Percentiles rank a stretch among this genome's conserved stretches.
Evolutionary conservation across 2,797 vertebrate genomes (phyloP).

Genomic region (Synanceia verrucosa): DNA sequence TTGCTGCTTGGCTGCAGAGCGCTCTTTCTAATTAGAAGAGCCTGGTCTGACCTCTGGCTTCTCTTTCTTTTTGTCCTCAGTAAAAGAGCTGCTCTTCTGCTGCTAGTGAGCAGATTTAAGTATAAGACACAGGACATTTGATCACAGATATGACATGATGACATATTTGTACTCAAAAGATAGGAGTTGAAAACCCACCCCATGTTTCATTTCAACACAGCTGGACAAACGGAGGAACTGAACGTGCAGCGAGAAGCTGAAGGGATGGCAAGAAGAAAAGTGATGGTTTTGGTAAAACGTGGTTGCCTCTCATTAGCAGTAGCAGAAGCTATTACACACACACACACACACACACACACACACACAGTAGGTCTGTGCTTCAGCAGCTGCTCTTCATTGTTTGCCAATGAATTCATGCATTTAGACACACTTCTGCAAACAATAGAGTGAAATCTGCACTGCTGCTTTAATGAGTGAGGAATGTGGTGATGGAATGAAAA

Average conservation of each 20-base stretch:
- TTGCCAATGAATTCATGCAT: constrained; percentile 22
- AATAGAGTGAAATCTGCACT: constrained; percentile 11
- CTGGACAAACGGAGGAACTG: background rate
- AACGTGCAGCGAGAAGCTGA: background rate
- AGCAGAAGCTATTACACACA: constrained; percentile 5
- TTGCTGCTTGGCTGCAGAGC: constrained; percentile 8
- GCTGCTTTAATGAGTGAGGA: constrained; percentile 37
- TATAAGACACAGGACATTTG: background rate
- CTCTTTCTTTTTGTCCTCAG: background rate
- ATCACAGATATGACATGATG: background rate
- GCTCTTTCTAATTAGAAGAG: constrained; percentile 21
- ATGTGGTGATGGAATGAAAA: constrained; percentile 25
- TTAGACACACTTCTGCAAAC: constrained; percentile 31
- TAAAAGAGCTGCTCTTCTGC: background rate
- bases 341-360: constrained; percentile 16
- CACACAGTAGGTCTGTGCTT: background rate
- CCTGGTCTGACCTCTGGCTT: background rate
- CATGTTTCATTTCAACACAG: background rate
- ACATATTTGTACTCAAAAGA: background rate
- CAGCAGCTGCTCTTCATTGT: constrained; percentile 47
- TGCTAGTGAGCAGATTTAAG: no score
- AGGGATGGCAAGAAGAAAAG: background rate
- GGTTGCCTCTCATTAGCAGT: background rate
- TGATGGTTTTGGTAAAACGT: background rate
- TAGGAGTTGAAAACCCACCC: no score